These are phyloP conservation scores for Gallinago stenura DNA, from an alignment of 2,797 vertebrate genomes.

Conservation along the genomic window DNA sequence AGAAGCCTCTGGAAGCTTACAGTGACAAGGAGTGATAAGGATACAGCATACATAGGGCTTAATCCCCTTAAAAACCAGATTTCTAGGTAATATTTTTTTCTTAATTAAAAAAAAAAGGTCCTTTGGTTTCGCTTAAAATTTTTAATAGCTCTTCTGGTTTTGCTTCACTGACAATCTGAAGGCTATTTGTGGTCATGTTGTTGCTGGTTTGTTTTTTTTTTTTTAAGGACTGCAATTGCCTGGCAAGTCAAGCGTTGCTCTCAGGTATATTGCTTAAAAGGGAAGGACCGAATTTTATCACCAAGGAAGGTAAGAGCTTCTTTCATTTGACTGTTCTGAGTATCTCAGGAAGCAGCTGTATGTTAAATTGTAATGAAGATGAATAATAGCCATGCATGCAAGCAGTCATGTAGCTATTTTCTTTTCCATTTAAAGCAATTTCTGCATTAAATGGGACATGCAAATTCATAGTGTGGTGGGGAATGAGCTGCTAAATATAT, in stretches of 20 bases:
- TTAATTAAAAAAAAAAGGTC: not conserved
- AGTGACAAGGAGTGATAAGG: not conserved
- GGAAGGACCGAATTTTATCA: slow-evolving; percentile 91
- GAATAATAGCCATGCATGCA: not conserved
- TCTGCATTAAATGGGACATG: slow-evolving; percentile 34
- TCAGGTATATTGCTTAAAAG: slow-evolving; percentile 88
- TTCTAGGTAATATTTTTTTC: not conserved
- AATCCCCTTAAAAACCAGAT: not conserved
- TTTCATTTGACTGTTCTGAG: not conserved
- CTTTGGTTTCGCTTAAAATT: not conserved
- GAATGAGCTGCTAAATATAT: slow-evolving; percentile 6
- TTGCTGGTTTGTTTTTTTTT: not conserved
- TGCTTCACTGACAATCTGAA: slow-evolving; percentile 24
- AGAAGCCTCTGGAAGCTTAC: not conserved
- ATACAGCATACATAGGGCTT: not conserved
- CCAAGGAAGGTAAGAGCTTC: slow-evolving; percentile 87
- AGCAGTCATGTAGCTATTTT: slow-evolving; percentile 26
- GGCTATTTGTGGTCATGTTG: not conserved
- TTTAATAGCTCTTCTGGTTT: not conserved
- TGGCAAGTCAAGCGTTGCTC: slow-evolving; percentile 92
- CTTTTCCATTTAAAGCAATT: slow-evolving; percentile 39
- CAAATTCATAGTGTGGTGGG: not conserved
- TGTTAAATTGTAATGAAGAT: not conserved
- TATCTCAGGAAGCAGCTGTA: not conserved
- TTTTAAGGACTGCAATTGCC: slow-evolving; percentile 88